Conservation (phyloP, 2,888 invertebrate genomes). For the Pammene aurita region DNA sequence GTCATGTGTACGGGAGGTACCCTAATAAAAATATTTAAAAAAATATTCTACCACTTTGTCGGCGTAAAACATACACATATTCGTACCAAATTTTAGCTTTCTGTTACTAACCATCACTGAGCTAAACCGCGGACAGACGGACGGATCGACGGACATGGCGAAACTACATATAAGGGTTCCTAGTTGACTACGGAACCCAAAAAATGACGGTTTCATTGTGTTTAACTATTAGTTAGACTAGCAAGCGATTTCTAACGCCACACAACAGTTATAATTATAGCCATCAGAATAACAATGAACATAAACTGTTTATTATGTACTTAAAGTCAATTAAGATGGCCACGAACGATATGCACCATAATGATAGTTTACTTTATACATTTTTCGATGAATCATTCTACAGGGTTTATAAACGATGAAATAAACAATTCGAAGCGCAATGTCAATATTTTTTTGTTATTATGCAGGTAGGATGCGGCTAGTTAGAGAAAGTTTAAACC, state of each 20-base stretch:
- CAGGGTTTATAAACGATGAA: background rate
- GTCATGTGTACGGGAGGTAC: too few relatives aligned
- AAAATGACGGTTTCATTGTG: too few relatives aligned
- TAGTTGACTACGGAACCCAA: too few relatives aligned
- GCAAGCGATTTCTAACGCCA: background rate
- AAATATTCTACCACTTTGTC: too few relatives aligned
- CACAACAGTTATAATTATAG: background rate
- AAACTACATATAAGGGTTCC: too few relatives aligned
- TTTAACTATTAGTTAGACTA: background rate
- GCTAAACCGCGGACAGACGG: too few relatives aligned
- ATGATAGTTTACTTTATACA: constrained; percentile 7
- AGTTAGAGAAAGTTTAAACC: background rate
- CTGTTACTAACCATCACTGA: too few relatives aligned
- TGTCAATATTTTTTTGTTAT: background rate
- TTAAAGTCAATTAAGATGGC: constrained; percentile 24
- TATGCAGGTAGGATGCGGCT: too few relatives aligned
- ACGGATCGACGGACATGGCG: too few relatives aligned
- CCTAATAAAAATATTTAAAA: too few relatives aligned
- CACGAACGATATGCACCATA: constrained; percentile 10
- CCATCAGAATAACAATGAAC: background rate
- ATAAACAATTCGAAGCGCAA: background rate
- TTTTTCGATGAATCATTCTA: constrained; percentile 5
- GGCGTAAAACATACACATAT: too few relatives aligned
- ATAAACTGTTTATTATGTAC: constrained; percentile 7
- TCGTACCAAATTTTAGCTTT: too few relatives aligned